Percentiles rank a stretch among this genome's conserved stretches.
Evolutionary conservation across 2,113 vertebrate species (phyloP).

Genomic region (Rostratula benghalensis): DNA sequence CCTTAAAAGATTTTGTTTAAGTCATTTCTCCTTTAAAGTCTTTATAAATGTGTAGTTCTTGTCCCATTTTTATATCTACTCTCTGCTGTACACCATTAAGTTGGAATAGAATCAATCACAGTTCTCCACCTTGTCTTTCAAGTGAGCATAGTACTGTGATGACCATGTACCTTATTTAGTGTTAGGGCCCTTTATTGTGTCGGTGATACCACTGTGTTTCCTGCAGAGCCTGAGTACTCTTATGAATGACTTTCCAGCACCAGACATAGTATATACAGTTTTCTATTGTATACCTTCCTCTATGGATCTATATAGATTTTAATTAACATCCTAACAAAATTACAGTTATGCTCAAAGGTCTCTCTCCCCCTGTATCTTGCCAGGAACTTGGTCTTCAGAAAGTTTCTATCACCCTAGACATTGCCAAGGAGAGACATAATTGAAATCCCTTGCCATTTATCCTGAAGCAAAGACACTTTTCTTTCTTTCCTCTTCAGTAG

Average conservation of each 20-base stretch:
- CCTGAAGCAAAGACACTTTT: constrained; percentile 11
- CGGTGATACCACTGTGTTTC: background rate
- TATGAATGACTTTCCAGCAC: constrained; percentile 23
- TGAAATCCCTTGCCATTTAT: constrained; percentile 25
- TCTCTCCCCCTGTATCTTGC: background rate
- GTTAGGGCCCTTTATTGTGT: constrained; percentile 16
- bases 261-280: background rate
- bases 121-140: constrained; percentile 39
- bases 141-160: background rate
- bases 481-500: background rate
- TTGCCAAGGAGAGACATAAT: constrained; percentile 5
- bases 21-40: background rate
- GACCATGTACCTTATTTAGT: background rate
- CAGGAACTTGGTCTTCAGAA: background rate
- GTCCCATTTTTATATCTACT: constrained; percentile 3
- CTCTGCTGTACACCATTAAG: background rate
- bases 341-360: background rate
- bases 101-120: constrained; percentile 22
- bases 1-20: background rate
- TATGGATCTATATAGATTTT: constrained; percentile 42
- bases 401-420: background rate
- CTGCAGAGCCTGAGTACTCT: background rate
- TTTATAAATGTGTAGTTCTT: background rate
- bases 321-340: constrained; percentile 42
- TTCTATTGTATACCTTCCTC: constrained; percentile 8